Percentiles rank a stretch among this genome's conserved stretches.
These are phyloP conservation scores for Cephalopterus ornatus DNA, from an alignment of 2,113 vertebrate species.

Conservation along the genomic window DNA sequence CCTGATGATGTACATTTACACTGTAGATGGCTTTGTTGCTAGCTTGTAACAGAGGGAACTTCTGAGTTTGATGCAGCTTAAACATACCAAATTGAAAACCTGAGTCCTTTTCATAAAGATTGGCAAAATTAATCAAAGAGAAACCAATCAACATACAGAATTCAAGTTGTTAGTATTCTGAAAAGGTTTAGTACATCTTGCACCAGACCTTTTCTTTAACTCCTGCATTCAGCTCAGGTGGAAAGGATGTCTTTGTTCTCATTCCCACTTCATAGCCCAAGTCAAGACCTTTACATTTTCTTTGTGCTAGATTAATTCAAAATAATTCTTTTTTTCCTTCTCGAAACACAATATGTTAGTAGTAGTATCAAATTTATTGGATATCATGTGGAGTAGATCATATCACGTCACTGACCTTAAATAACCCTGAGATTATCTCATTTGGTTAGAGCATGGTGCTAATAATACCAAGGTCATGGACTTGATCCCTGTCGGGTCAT, in stretches of 20 bases:
- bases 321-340: neutral
- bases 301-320: neutral
- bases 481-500: neutral
- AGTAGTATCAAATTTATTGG: neutral
- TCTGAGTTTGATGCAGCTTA: neutral
- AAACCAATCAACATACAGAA: neutral
- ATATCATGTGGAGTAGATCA: neutral
- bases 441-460: neutral
- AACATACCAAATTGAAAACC: neutral
- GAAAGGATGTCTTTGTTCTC: neutral
- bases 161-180: neutral
- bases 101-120: neutral
- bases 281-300: neutral
- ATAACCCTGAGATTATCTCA: neutral
- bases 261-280: neutral
- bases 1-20: neutral
- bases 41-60: neutral
- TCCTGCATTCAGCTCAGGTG: neutral
- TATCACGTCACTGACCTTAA: neutral
- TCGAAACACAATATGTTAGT: neutral
- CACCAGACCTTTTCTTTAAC: neutral
- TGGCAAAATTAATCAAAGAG: neutral
- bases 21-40: neutral
- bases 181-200: neutral
- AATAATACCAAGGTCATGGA: neutral